These are phyloP conservation scores for Panthera uncia DNA, from an alignment of 2,113 vertebrate species.

Conservation along the genomic window DNA sequence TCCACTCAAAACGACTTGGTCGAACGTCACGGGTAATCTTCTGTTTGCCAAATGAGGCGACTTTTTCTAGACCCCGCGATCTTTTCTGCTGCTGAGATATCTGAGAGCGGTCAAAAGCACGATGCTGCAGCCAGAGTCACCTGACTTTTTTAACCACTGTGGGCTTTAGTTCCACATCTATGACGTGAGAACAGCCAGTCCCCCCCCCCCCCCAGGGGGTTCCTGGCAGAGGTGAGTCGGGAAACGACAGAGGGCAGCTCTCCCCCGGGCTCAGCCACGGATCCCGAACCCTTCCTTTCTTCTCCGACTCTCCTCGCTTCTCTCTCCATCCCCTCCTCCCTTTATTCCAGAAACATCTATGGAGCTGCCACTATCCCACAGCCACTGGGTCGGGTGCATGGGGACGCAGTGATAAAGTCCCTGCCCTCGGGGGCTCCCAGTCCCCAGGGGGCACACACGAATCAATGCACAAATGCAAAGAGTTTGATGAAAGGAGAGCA, in stretches of 20 bases:
- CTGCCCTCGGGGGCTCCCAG: too few relatives aligned
- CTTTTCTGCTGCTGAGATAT: not conserved
- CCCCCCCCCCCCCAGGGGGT: not conserved
- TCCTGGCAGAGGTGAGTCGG: not conserved
- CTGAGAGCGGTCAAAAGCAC: not conserved
- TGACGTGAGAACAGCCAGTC: not conserved
- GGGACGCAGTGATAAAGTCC: too few relatives aligned
- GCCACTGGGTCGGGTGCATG: not conserved
- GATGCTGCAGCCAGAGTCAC: not conserved
- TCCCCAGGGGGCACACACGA: not conserved
- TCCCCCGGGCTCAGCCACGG: not conserved
- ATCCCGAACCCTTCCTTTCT: not conserved
- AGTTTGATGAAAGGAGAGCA: not conserved
- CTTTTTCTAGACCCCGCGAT: not conserved
- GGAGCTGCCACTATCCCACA: not conserved
- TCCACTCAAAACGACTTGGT: not conserved
- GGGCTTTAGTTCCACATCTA: not conserved
- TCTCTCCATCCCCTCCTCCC: not conserved
- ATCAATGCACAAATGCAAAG: not conserved
- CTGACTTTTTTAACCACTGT: not conserved
- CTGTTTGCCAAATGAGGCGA: not conserved
- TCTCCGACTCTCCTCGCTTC: not conserved
- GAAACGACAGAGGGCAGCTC: not conserved
- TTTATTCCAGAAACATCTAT: not conserved
- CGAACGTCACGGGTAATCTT: not conserved